Evolutionary conservation across 2,113 vertebrate genomes (phyloP), one percentile per base, ranked within the genome.

Genomic region (Bubalus kerabau): DNA sequence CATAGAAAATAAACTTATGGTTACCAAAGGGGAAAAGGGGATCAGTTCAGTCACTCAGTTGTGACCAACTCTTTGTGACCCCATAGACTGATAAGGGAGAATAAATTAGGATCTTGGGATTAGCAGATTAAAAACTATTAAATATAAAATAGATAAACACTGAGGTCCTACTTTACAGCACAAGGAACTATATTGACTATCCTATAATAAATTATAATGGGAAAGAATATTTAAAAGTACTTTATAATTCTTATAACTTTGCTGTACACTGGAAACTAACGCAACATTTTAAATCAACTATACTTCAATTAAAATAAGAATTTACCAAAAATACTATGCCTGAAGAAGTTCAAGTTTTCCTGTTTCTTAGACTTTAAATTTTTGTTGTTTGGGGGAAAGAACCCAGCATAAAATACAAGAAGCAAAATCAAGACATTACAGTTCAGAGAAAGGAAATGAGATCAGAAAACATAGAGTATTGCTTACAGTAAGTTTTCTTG

Each of bases 301-400:
- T 13, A 54, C 80, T 82, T n/a, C 30, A 52, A 13, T 82, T 54
- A 23, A 54, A 54, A n/a, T 13, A 94, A 67, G 26, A 71, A 50
- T 86, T 93, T 80, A 23, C 93, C 80, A 67, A 50, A 80, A 95
- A 43, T 32, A 91, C 19, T 17, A 21, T 81, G 30, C 32, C 43
- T 91, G 4, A 11, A 80, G 19, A 92, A 57, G 5, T 91, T 95
- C 19, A 64, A 48, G 19, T 91, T 91, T 74, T 57, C 14, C 46
- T 93, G 12, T 95, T 88, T 85, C 71, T 50, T 91, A 97, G 50
- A 87, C 17, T 96, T 95, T n/a, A 94, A 50, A 59, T 59, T 95
- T 97, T 96, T 46, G 21, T 94, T 91, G 81, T 87, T 57, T 82
- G 28, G 23, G 23, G 28, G 12, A 78, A 87, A 91, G 76, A 23